phyloP scores from a whole-genome alignment of 1,140 invertebrate genomes.

The Pseudomyrmex dendroicus region DNA sequence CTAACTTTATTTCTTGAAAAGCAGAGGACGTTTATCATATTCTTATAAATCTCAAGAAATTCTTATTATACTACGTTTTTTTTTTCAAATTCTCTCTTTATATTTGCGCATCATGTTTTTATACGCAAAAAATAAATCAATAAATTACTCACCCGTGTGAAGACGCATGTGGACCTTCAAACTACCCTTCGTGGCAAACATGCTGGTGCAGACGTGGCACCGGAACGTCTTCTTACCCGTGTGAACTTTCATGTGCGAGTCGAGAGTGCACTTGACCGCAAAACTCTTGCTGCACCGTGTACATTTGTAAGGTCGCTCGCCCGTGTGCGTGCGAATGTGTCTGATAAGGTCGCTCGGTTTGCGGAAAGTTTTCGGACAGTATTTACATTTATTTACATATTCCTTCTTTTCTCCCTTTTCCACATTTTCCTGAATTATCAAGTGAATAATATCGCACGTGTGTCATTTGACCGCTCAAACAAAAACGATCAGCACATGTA shows the following conservation, averaged over 20 bases:
- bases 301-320: constrained; percentile 89
- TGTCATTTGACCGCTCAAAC: neutral
- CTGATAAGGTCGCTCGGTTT: constrained; percentile 86
- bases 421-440: constrained; percentile 35
- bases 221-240: constrained; percentile 85
- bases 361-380: constrained; percentile 86
- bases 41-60: no score
- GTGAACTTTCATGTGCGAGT: constrained; percentile 87
- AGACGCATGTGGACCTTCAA: constrained; percentile 90
- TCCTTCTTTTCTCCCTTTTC: constrained; percentile 74
- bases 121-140: no score
- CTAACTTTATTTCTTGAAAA: no score
- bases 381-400: constrained; percentile 85
- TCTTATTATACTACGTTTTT: no score
- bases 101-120: no score
- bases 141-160: constrained; percentile 85
- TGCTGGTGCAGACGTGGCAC: constrained; percentile 87
- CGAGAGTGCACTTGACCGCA: constrained; percentile 89
- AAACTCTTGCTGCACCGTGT: constrained; percentile 88
- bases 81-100: no score
- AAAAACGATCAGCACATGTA: neutral
- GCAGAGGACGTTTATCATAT: no score
- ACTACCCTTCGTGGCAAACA: constrained; percentile 87
- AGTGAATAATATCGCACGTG: neutral
- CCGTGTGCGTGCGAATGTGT: constrained; percentile 88